phyloP scores from a whole-genome alignment of 2,113 vertebrate genomes.

The Polypterus senegalus region DNA sequence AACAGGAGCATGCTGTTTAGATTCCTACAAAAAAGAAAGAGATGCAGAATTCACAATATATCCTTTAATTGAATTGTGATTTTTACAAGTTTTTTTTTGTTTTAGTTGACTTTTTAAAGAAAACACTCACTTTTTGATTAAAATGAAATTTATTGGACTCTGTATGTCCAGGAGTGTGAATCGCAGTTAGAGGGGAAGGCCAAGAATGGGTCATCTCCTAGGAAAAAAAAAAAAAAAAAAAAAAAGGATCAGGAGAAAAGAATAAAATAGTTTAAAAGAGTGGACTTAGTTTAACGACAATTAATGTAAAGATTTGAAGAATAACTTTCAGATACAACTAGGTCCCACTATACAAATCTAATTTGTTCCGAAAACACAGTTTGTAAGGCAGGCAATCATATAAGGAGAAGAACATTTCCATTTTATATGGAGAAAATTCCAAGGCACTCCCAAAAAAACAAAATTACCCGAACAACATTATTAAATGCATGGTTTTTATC shows the following conservation, averaged over 20 bases:
- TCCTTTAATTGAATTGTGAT: slow-evolving; percentile 6
- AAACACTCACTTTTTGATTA: slow-evolving; percentile 62
- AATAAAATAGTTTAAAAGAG: too few relatives aligned
- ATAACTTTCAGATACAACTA: too few relatives aligned
- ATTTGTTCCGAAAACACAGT: too few relatives aligned
- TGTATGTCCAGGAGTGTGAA: slow-evolving; percentile 67
- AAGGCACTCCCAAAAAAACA: not conserved
- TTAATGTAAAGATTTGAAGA: too few relatives aligned
- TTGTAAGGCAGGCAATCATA: too few relatives aligned
- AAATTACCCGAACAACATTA: too few relatives aligned
- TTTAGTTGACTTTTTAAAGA: not conserved
- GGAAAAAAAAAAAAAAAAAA: too few relatives aligned
- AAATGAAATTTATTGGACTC: slow-evolving; percentile 67
- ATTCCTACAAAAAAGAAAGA: slow-evolving; percentile 58
- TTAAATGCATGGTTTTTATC: too few relatives aligned
- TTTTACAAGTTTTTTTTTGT: not conserved
- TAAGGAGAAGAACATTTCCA: too few relatives aligned
- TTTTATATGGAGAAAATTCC: not conserved
- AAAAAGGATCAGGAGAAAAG: too few relatives aligned
- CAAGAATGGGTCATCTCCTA: slow-evolving; percentile 90
- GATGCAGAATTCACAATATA: slow-evolving; percentile 13
- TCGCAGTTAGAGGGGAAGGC: slow-evolving; percentile 60
- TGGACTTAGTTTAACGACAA: too few relatives aligned
- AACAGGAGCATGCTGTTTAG: slow-evolving; percentile 49
- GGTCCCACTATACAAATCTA: too few relatives aligned